A percentile compares a stretch with the other conserved stretches of the same genome.
Conservation (phyloP, 2,888 invertebrate genomes). For the Drosophila sordidapex region DNA sequence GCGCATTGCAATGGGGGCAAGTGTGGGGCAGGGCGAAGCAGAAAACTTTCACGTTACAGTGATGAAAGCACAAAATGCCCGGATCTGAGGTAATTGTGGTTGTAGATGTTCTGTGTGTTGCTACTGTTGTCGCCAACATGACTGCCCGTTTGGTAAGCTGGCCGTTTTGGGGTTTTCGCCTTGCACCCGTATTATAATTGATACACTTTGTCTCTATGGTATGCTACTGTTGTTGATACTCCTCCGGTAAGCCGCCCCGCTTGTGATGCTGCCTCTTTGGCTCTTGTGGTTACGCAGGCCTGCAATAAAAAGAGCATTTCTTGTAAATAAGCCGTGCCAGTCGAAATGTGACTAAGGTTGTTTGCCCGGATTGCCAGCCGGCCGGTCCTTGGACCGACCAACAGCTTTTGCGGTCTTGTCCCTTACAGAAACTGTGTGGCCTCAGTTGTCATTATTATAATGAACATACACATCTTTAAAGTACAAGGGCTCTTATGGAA, state of each 20-base stretch:
- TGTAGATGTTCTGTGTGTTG: slow-evolving; percentile 45
- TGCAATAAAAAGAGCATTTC: slow-evolving; percentile 66
- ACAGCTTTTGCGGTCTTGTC: slow-evolving; percentile 39
- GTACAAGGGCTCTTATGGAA: not conserved
- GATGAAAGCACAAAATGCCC: slow-evolving; percentile 95
- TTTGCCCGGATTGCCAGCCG: slow-evolving; percentile 25
- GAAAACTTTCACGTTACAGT: slow-evolving; percentile 93
- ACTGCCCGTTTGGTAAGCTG: slow-evolving; percentile 32
- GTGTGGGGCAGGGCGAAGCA: slow-evolving; percentile 91
- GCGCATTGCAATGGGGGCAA: slow-evolving; percentile 92
- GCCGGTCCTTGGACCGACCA: slow-evolving; percentile 6
- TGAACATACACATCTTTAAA: slow-evolving; percentile 15
- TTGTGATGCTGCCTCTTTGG: slow-evolving; percentile 14
- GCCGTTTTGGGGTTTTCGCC: slow-evolving; percentile 28
- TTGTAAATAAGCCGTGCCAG: slow-evolving; percentile 65
- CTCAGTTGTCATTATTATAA: slow-evolving; percentile 36
- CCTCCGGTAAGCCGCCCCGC: slow-evolving; percentile 7
- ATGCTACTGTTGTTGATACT: slow-evolving; percentile 18
- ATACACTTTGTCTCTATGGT: slow-evolving; percentile 70
- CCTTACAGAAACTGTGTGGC: not conserved
- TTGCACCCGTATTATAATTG: slow-evolving; percentile 77
- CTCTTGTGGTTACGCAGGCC: slow-evolving; percentile 65
- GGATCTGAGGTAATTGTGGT: slow-evolving; percentile 87
- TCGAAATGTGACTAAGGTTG: slow-evolving; percentile 43
- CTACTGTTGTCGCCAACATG: slow-evolving; percentile 69